A percentile compares a stretch with the other conserved stretches of the same genome.
phyloP scores from a whole-genome alignment of 2,113 vertebrate genomes.

The Peromyscus polionotus region DNA sequence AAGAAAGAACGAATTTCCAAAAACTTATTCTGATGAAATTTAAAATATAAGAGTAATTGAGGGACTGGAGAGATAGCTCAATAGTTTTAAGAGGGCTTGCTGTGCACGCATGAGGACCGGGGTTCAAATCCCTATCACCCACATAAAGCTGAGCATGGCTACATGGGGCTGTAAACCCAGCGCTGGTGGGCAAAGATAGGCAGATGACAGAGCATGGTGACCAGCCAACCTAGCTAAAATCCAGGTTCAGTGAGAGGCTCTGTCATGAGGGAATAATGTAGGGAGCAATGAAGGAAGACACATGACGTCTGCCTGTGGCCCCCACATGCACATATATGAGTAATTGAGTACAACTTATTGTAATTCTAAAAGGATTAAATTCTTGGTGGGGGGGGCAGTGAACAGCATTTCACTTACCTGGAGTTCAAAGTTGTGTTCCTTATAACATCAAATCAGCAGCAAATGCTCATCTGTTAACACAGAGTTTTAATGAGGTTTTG shows the following conservation, averaged over 20 bases:
- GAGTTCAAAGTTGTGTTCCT: constrained; percentile 34
- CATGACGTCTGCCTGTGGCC: background rate
- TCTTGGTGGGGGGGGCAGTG: background rate
- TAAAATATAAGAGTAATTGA: background rate
- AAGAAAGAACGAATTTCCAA: constrained; percentile 19
- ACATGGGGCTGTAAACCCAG: background rate
- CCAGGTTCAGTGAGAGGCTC: no score
- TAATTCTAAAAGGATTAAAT: background rate
- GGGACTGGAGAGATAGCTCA: background rate
- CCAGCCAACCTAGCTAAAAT: background rate
- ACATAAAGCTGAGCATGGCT: background rate
- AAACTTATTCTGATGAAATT: constrained; percentile 24
- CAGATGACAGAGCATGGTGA: background rate
- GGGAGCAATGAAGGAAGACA: background rate
- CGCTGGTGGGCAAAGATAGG: background rate
- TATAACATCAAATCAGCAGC: constrained; percentile 46
- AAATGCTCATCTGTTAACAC: constrained; percentile 40
- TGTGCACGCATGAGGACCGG: background rate
- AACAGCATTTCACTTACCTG: background rate
- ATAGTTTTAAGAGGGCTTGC: background rate
- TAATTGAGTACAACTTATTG: background rate
- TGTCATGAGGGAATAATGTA: no score
- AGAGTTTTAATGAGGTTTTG: constrained; percentile 52
- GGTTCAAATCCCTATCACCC: background rate
- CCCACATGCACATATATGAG: background rate